Conservation (phyloP, 2,113 vertebrate species). For the Melanotaenia duboulayi region DNA sequence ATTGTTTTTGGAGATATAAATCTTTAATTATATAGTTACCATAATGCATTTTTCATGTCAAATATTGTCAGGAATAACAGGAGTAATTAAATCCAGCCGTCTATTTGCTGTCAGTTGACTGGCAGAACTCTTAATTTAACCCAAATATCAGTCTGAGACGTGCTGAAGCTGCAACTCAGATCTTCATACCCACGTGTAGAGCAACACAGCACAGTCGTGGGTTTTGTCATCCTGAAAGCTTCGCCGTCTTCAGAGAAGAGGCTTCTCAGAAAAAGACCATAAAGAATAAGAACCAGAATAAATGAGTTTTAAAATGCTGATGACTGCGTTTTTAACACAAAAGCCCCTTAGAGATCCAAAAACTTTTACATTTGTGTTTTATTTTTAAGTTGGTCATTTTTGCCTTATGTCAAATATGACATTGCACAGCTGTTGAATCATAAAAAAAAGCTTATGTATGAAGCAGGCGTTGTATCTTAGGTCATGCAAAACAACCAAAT, state of each 20-base stretch:
- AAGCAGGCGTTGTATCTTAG: too few species aligned
- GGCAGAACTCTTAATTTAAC: slow-evolving; percentile 27
- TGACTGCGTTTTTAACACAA: too few species aligned
- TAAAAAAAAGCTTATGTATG: too few species aligned
- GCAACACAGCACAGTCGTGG: slow-evolving; percentile 7
- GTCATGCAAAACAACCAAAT: too few species aligned
- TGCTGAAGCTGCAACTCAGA: slow-evolving; percentile 25
- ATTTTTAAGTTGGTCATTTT: too few species aligned
- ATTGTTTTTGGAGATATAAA: background rate
- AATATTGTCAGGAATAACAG: background rate
- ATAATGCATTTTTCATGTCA: background rate
- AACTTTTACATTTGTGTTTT: too few species aligned
- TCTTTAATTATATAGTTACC: background rate
- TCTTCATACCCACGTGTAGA: slow-evolving; percentile 8
- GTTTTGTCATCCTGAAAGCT: slow-evolving; percentile 21
- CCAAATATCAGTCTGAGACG: slow-evolving; percentile 22
- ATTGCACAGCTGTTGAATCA: too few species aligned
- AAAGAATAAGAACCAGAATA: background rate
- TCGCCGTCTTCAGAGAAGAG: background rate
- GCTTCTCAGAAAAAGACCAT: background rate
- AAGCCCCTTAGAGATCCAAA: too few species aligned
- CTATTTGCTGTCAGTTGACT: background rate
- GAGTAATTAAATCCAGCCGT: background rate
- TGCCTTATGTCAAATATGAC: too few species aligned
- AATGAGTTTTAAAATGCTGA: background rate